Conservation (phyloP, 2,888 invertebrate species). For the Calliopum simillimum region DNA sequence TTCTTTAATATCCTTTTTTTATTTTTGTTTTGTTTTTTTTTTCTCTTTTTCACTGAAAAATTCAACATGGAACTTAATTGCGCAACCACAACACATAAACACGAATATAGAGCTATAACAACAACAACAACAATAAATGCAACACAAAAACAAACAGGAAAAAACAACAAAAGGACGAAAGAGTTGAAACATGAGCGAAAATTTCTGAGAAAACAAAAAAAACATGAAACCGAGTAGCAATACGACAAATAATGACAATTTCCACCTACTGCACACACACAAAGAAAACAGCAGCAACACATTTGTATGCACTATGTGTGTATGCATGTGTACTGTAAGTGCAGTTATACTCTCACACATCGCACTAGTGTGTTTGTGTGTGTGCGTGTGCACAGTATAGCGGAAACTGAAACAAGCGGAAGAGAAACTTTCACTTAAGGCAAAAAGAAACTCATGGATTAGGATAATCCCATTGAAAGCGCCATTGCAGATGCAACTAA, state of each 20-base stretch:
- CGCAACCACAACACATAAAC: neutral
- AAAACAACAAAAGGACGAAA: neutral
- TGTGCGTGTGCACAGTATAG: neutral
- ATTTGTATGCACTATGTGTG: no score
- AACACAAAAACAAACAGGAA: neutral
- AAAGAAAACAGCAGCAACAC: no score
- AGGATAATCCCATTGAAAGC: conserved; percentile 5
- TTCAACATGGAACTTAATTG: conserved; percentile 16
- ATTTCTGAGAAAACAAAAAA: neutral
- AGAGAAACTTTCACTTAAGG: conserved; percentile 13
- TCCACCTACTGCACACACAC: neutral
- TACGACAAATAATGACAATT: conserved; percentile 3
- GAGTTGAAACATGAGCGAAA: conserved; percentile 7
- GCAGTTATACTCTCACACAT: conserved; percentile 8
- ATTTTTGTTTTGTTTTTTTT: no score
- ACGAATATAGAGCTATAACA: neutral
- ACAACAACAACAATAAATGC: neutral
- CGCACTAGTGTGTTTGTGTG: neutral
- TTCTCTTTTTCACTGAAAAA: neutral
- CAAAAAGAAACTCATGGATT: conserved; percentile 10
- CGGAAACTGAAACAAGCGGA: conserved; percentile 17
- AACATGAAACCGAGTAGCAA: neutral
- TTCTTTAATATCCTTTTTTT: no score
- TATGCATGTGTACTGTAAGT: neutral
- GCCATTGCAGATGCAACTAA: conserved; percentile 17